A percentile compares a stretch with the other conserved stretches of the same genome.
Conservation (phyloP, 2,797 vertebrate genomes). For the Staurois parvus region DNA sequence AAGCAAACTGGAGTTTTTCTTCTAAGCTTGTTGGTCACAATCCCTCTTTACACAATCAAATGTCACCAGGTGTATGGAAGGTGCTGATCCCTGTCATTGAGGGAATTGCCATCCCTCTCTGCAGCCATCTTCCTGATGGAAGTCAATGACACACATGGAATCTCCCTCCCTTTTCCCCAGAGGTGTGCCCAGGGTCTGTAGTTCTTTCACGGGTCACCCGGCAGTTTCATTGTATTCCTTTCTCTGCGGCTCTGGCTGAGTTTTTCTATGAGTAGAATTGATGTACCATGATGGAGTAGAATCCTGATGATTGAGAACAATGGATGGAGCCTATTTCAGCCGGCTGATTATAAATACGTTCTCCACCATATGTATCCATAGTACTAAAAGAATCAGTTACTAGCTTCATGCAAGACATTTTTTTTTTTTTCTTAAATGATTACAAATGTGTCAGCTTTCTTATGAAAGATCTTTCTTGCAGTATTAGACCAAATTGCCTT, state of each 20-base stretch:
- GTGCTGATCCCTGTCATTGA: neutral
- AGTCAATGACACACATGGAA: neutral
- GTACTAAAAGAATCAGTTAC: too few species aligned
- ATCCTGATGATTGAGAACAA: too few species aligned
- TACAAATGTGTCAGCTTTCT: too few species aligned
- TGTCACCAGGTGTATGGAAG: neutral
- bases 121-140: neutral
- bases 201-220: conserved; percentile 22
- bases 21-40: neutral
- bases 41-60: neutral
- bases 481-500: too few species aligned
- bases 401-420: too few species aligned
- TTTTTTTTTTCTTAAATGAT: too few species aligned
- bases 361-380: too few species aligned
- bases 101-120: neutral
- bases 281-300: too few species aligned
- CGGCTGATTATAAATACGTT: too few species aligned
- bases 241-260: neutral
- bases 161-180: neutral
- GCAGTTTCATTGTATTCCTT: neutral
- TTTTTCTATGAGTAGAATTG: neutral
- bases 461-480: too few species aligned
- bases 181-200: neutral
- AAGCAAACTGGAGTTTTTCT: neutral
- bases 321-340: too few species aligned